Conservation (phyloP, 2,888 invertebrate species). For the Margaritifera margaritifera region DNA sequence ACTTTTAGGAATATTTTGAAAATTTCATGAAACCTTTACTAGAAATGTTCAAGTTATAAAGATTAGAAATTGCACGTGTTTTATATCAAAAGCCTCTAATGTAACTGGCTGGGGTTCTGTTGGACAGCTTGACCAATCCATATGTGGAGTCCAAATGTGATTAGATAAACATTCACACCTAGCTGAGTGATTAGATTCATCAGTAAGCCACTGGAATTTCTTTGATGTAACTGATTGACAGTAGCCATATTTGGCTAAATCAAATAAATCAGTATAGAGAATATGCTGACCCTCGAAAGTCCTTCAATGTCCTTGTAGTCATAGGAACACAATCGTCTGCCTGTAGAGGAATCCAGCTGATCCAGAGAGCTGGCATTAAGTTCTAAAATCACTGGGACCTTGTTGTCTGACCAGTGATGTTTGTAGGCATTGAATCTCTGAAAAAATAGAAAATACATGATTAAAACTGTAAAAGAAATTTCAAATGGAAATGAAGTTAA, state of each 20-base stretch:
- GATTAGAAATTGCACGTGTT: no score
- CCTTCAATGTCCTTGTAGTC: conserved; percentile 90
- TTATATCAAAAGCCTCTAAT: no score
- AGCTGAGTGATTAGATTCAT: no score
- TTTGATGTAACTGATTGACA: background rate
- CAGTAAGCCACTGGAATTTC: background rate
- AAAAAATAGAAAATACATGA: conserved; percentile 38
- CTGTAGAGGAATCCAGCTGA: conserved; percentile 91
- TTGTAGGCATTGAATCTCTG: conserved; percentile 92
- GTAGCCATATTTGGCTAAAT: background rate
- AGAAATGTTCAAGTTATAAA: no score
- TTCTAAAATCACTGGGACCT: conserved; percentile 89
- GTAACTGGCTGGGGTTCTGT: no score
- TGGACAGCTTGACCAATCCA: no score
- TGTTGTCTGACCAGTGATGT: conserved; percentile 96
- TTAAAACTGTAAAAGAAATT: no score
- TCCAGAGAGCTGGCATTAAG: conserved; percentile 93
- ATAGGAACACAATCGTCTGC: conserved; percentile 86
- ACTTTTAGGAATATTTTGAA: no score
- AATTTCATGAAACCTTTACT: no score
- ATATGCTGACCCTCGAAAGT: conserved; percentile 75
- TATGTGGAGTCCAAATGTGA: no score
- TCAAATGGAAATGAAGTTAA: no score
- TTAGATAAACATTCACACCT: no score
- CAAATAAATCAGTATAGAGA: background rate